Percentiles rank a stretch among this genome's conserved stretches.
phyloP scores from a whole-genome alignment of 2,797 vertebrate species.

The Schizopygopsis pylzovi region DNA sequence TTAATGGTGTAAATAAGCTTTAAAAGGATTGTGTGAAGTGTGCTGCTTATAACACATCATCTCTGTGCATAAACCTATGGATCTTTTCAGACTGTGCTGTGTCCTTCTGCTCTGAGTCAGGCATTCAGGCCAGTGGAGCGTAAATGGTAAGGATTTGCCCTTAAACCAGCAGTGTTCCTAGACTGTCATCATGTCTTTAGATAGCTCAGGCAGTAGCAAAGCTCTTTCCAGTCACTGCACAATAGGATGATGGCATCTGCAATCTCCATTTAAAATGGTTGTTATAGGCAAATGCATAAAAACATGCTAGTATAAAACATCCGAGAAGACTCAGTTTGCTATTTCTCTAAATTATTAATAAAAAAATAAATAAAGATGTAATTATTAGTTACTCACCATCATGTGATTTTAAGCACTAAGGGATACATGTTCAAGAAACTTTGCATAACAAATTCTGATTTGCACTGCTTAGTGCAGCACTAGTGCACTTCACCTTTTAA shows the following conservation, averaged over 20 bases:
- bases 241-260: not conserved
- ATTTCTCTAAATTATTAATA: not conserved
- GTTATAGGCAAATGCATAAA: not conserved
- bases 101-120: slow-evolving; percentile 63
- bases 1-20: not conserved
- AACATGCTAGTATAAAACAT: not conserved
- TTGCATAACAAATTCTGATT: not conserved
- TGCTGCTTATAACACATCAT: not conserved
- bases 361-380: not conserved
- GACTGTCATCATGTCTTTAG: slow-evolving; percentile 26
- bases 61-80: not conserved
- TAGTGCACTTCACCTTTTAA: not conserved
- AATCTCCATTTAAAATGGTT: not conserved
- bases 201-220: slow-evolving; percentile 17
- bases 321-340: not conserved
- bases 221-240: not conserved
- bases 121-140: slow-evolving; percentile 62
- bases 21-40: not conserved
- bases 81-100: slow-evolving; percentile 41
- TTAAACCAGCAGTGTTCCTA: slow-evolving; percentile 68
- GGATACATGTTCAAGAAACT: not conserved
- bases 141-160: slow-evolving; percentile 71
- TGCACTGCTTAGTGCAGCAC: not conserved
- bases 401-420: not conserved
- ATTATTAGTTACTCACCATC: not conserved